phyloP scores from a whole-genome alignment of 2,797 vertebrate genomes.

The Anisognathus igniventris region DNA sequence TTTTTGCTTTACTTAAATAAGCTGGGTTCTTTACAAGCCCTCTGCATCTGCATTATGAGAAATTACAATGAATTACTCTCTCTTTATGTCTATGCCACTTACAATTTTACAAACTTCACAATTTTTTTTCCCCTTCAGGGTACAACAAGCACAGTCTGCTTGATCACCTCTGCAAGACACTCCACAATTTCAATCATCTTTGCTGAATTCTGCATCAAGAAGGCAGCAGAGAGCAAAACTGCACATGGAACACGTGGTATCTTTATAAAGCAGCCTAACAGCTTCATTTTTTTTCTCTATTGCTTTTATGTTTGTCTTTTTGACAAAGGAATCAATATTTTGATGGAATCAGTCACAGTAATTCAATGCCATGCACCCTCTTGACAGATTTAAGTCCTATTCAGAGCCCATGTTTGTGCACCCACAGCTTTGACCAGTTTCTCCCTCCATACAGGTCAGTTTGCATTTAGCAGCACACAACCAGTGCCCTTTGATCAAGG shows the following conservation, averaged over 20 bases:
- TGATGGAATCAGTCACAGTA: neutral
- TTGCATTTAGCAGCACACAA: neutral
- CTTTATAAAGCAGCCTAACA: neutral
- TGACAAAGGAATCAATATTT: neutral
- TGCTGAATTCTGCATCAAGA: neutral
- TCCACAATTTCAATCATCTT: neutral
- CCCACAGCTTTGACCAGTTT: neutral
- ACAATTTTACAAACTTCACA: neutral
- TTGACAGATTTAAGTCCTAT: accelerated
- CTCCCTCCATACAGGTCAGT: neutral
- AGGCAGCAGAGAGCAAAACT: neutral
- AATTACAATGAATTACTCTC: neutral
- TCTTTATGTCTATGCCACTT: neutral
- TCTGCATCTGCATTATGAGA: neutral
- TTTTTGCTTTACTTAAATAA: neutral
- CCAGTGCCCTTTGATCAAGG: neutral
- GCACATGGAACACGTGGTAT: accelerated
- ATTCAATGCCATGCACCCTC: neutral
- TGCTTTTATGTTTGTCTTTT: neutral
- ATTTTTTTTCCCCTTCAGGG: neutral
- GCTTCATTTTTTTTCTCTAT: neutral
- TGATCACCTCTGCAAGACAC: neutral
- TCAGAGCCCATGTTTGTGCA: neutral
- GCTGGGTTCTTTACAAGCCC: neutral
- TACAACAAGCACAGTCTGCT: neutral